Conservation (phyloP, 2,113 vertebrate species). For the Rhinoderma darwinii region DNA sequence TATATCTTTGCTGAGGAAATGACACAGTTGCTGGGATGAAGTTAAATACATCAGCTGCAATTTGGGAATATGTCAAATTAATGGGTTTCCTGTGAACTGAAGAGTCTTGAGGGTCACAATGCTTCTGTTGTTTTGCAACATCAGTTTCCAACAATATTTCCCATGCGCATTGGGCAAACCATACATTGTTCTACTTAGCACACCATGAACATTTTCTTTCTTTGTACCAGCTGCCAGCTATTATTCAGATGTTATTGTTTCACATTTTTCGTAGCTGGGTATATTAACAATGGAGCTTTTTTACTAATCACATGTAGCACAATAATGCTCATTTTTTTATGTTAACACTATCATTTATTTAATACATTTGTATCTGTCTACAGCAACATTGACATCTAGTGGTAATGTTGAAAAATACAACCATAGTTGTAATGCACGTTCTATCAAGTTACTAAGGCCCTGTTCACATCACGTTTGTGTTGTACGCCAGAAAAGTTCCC, state of each 20-base stretch:
- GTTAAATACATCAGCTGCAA: neutral
- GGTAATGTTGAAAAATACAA: neutral
- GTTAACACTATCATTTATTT: neutral
- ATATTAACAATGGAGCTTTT: conserved; percentile 36
- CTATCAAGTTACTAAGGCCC: too few species aligned
- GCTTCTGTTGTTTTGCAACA: conserved; percentile 16
- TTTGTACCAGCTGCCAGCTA: conserved; percentile 21
- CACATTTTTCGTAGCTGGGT: neutral
- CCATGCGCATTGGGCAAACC: conserved; percentile 9
- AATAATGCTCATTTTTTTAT: neutral
- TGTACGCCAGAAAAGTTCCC: too few species aligned
- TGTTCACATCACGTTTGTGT: too few species aligned
- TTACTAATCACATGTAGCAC: conserved; percentile 9
- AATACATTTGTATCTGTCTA: neutral
- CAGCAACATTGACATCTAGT: conserved; percentile 42
- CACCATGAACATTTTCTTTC: conserved; percentile 17
- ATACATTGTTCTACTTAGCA: conserved; percentile 28
- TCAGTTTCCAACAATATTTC: conserved; percentile 26
- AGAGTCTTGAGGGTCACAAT: conserved; percentile 11
- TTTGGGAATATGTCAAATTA: neutral
- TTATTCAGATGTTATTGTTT: conserved; percentile 45
- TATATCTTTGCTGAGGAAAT: too few species aligned
- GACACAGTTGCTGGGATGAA: too few species aligned
- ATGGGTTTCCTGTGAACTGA: neutral
- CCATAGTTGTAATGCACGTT: neutral